A percentile compares a stretch with the other conserved stretches of the same genome.
phyloP scores from a whole-genome alignment of 2,113 vertebrate species.

The Pitta sordida region DNA sequence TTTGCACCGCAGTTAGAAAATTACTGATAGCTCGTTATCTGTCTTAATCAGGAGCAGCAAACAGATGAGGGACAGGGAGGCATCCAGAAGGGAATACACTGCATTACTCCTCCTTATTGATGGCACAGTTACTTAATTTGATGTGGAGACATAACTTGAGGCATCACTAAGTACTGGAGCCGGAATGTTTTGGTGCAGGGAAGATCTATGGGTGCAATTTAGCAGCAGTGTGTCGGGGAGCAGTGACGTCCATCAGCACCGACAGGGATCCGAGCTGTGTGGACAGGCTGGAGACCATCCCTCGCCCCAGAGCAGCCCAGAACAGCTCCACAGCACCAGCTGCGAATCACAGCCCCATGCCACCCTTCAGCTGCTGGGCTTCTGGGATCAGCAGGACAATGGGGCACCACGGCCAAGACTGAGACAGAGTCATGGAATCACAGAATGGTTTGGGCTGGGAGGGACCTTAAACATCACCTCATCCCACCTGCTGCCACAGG shows the following conservation, averaged over 20 bases:
- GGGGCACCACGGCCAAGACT: not conserved
- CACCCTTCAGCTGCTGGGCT: not conserved
- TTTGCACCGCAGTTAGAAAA: slow-evolving; percentile 16
- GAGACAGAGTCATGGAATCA: not conserved
- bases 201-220: slow-evolving; percentile 70
- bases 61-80: slow-evolving; percentile 51
- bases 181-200: slow-evolving; percentile 29
- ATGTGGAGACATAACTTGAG: slow-evolving; percentile 46
- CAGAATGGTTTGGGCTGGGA: not conserved
- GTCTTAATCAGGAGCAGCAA: slow-evolving; percentile 58
- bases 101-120: slow-evolving; percentile 63
- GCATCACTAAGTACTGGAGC: slow-evolving; percentile 32
- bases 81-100: slow-evolving; percentile 30
- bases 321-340: not conserved
- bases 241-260: not conserved
- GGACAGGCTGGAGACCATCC: not conserved
- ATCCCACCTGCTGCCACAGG: no score
- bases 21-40: slow-evolving; percentile 25
- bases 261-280: not conserved
- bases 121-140: slow-evolving; percentile 60
- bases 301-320: not conserved
- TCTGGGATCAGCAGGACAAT: fast-evolving
- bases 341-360: not conserved
- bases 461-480: not conserved
- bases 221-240: slow-evolving; percentile 51